Evolutionary conservation across 2,888 invertebrate genomes (phyloP), one percentile per base, ranked within the genome.

Genomic region (Dryobota labecula): DNA sequence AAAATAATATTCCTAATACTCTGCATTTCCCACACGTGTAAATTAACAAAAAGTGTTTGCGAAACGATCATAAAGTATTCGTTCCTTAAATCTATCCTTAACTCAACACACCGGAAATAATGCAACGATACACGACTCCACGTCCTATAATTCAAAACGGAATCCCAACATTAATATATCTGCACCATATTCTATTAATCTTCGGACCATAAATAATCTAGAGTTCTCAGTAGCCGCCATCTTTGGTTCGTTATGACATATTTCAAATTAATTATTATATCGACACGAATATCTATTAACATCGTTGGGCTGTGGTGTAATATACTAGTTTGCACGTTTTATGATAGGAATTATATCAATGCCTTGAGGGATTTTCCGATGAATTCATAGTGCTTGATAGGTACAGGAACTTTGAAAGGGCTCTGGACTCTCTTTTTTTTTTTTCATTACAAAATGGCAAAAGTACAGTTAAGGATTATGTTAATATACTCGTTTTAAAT

Each of bases 261-360:
- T 87, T 87, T 88, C 70, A 78, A 84, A 87, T 88, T 86, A 86
- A 86, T 86, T 87, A 85, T 80, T 71, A 81, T 62, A 86, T 86
- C 80, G 85, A 84, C 85, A 84, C 83, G 76, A 86, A 87, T 90
- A 57, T 36, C 49, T 51, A 1, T 64, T 58, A 41, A 53, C 54
- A 66, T 77, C 45, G 66, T 51, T 67, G 11, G 13, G 36, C 9
- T 0, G 6, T 62, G 60, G 56, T 63, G 62, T 71, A 76, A 76
- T 76, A n/a, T n/a, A n/a, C n/a, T n/a, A 33, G 43, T 56, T 45
- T 69, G 43, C 24, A 57, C 1, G n/a, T 18, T 36, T 38, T 57
- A 30, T 51, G 4, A 5, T 45, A 18, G 30, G 18, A 76, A 69
- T 38, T 47, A 45, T 30, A 67, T 36, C 6, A 4, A 1, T 13